Evolutionary conservation across 2,113 vertebrate genomes (phyloP).

Genomic region (Gila orcuttii): DNA sequence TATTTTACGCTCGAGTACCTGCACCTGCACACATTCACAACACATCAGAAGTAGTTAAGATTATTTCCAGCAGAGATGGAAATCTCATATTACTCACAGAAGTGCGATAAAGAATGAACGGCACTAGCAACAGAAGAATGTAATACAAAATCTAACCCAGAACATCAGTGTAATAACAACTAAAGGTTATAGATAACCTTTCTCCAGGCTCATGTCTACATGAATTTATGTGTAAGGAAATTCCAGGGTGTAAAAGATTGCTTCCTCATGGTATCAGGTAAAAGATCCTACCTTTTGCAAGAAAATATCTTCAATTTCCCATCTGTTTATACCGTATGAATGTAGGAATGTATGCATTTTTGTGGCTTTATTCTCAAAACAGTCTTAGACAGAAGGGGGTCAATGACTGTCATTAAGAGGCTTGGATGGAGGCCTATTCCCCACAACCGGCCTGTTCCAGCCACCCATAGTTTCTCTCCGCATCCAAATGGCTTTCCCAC

Average conservation of each 20-base stretch:
- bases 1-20: slow-evolving; percentile 51
- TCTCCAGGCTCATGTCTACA: not conserved
- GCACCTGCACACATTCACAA: slow-evolving; percentile 51
- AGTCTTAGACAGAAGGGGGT: slow-evolving; percentile 62
- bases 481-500: slow-evolving; percentile 51
- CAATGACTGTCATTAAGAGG: slow-evolving; percentile 62
- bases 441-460: slow-evolving; percentile 48
- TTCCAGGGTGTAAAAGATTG: slow-evolving; percentile 17
- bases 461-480: slow-evolving; percentile 46
- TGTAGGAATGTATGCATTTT: slow-evolving; percentile 70
- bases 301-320: slow-evolving; percentile 59
- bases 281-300: not conserved
- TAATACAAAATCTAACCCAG: slow-evolving; percentile 13
- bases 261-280: slow-evolving; percentile 35
- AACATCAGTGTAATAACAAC: not conserved
- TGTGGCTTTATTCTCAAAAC: slow-evolving; percentile 68
- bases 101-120: slow-evolving; percentile 44
- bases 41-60: slow-evolving; percentile 41
- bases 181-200: not conserved
- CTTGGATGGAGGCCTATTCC: slow-evolving; percentile 47
- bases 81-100: slow-evolving; percentile 46
- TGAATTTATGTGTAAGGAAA: slow-evolving; percentile 9
- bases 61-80: slow-evolving; percentile 47
- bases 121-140: slow-evolving; percentile 40
- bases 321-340: slow-evolving; percentile 73